Conservation (phyloP, 2,797 vertebrate genomes). For the Hippopotamyrus pictus region DNA sequence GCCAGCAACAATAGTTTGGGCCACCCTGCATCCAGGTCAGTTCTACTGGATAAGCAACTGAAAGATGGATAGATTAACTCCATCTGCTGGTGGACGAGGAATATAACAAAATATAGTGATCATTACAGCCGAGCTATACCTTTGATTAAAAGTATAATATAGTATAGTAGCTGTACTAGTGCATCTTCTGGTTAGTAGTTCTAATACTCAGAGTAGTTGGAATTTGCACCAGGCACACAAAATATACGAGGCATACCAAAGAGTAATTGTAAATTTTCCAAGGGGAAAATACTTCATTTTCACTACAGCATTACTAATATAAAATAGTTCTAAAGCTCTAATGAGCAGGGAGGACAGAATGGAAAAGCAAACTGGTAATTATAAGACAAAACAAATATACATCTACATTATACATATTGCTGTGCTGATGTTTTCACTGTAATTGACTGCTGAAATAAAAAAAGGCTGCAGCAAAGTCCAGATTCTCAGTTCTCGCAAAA, state of each 20-base stretch:
- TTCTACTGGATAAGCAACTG: neutral
- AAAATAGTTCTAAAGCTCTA: neutral
- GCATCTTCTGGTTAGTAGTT: neutral
- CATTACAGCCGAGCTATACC: neutral
- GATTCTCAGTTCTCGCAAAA: neutral
- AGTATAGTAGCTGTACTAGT: neutral
- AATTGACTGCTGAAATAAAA: neutral
- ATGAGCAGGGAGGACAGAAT: neutral
- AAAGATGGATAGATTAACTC: neutral
- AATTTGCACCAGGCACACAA: neutral
- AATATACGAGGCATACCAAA: neutral
- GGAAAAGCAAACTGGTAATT: neutral
- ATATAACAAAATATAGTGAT: neutral
- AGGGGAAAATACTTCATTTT: neutral
- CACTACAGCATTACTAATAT: neutral
- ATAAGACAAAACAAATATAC: neutral
- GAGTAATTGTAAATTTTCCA: neutral
- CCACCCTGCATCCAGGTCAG: neutral
- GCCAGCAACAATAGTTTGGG: neutral
- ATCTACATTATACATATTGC: neutral
- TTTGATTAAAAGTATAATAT: neutral
- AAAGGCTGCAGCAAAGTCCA: neutral
- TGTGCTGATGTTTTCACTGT: neutral
- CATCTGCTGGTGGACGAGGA: neutral
- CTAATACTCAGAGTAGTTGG: neutral